A percentile compares a stretch with the other conserved stretches of the same genome.
Conservation (phyloP, 2,797 vertebrate genomes). For the Linurgus olivaceus region DNA sequence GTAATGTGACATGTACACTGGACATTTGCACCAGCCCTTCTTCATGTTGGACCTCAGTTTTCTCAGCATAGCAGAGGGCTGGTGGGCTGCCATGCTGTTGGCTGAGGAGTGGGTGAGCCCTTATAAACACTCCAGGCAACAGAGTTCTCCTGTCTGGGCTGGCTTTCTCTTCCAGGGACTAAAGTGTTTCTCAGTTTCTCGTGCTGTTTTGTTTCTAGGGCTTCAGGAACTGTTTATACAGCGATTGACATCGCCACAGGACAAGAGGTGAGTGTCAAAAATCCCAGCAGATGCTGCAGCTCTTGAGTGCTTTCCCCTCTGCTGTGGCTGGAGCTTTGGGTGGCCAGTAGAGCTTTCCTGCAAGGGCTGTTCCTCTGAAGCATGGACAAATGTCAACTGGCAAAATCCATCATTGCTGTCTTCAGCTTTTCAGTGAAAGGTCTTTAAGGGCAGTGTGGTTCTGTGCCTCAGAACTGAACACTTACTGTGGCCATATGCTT, state of each 20-base stretch:
- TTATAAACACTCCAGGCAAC: not conserved
- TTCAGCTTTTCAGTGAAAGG: not conserved
- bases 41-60: not conserved
- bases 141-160: not conserved
- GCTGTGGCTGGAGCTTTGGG: not conserved
- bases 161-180: not conserved
- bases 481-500: not conserved
- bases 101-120: not conserved
- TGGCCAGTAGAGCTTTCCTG: not conserved
- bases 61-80: not conserved
- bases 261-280: conserved; percentile 84
- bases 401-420: not conserved
- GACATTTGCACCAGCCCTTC: not conserved
- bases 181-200: not conserved
- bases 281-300: not conserved
- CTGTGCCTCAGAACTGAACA: not conserved
- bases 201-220: conserved; percentile 76
- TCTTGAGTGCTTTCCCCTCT: not conserved
- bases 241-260: conserved; percentile 96
- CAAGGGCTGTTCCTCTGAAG: not conserved
- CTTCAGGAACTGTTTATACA: conserved; percentile 96
- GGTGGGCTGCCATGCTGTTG: not conserved
- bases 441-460: not conserved
- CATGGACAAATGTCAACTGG: not conserved
- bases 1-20: fast-evolving